Conservation (phyloP, 2,113 vertebrate genomes). For the Oxyruncus cristatus region DNA sequence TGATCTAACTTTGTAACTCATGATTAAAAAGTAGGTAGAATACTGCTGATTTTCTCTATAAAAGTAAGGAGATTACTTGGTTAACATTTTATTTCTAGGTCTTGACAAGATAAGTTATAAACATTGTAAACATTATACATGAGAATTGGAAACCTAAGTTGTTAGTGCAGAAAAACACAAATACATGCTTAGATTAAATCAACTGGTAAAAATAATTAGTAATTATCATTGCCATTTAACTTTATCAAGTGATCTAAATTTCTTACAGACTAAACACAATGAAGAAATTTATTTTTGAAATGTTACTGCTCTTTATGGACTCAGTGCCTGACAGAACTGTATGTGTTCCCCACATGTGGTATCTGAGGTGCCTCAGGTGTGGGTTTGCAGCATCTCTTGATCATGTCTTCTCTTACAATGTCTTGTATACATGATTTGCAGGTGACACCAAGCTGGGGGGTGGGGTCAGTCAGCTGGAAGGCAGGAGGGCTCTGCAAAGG, state of each 20-base stretch:
- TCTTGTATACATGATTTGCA: not conserved
- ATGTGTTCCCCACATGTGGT: not conserved
- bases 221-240: not conserved
- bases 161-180: not conserved
- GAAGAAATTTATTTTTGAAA: not conserved
- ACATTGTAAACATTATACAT: not conserved
- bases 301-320: not conserved
- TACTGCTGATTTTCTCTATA: not conserved
- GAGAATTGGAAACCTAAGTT: not conserved
- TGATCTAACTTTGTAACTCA: not conserved
- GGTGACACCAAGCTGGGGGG: no score
- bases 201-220: not conserved
- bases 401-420: not conserved
- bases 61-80: not conserved
- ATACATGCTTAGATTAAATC: not conserved
- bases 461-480: no score
- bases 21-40: not conserved
- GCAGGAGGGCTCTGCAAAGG: no score
- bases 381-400: not conserved
- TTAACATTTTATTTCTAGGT: not conserved
- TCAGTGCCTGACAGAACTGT: not conserved
- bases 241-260: not conserved
- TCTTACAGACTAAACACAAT: not conserved
- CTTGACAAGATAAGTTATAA: not conserved
- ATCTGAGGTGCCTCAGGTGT: not conserved